Conservation (phyloP, 1,140 invertebrate species). For the Sarcophaga peregrina region DNA sequence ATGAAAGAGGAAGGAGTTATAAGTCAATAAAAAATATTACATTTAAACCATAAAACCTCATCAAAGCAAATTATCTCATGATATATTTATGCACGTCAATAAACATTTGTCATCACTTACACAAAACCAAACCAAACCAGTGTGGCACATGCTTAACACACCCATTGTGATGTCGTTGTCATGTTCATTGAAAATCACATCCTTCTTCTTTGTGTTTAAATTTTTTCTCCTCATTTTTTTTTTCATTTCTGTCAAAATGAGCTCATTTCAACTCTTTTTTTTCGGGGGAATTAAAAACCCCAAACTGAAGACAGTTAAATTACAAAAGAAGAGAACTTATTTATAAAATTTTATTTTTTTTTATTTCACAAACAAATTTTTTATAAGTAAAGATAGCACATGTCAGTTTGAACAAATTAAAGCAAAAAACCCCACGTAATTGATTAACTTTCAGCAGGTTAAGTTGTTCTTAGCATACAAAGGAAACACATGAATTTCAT, state of each 20-base stretch:
- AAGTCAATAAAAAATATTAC: conserved; percentile 42
- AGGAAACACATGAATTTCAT: neutral
- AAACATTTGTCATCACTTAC: conserved; percentile 29
- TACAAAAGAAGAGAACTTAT: conserved; percentile 1
- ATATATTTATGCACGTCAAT: conserved; percentile 39
- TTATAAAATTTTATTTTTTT: too few relatives aligned
- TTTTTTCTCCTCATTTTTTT: neutral
- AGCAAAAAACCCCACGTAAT: conserved; percentile 4
- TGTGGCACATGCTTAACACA: conserved; percentile 6
- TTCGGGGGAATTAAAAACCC: neutral
- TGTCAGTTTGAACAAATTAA: neutral
- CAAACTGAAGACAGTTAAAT: neutral
- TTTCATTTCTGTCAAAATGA: neutral
- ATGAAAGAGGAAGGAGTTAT: conserved; percentile 22
- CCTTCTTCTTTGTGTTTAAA: too few relatives aligned
- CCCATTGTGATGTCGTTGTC: neutral
- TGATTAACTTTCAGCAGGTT: conserved; percentile 33
- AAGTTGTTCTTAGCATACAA: neutral
- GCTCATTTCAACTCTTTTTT: conserved; percentile 16
- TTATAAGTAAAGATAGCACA: neutral
- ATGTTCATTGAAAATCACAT: neutral
- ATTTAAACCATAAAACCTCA: conserved; percentile 34
- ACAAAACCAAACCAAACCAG: neutral
- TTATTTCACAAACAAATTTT: neutral
- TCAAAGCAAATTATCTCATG: conserved; percentile 39